Evolutionary conservation across 2,113 vertebrate genomes (phyloP).

Genomic region (Suncus etruscus): DNA sequence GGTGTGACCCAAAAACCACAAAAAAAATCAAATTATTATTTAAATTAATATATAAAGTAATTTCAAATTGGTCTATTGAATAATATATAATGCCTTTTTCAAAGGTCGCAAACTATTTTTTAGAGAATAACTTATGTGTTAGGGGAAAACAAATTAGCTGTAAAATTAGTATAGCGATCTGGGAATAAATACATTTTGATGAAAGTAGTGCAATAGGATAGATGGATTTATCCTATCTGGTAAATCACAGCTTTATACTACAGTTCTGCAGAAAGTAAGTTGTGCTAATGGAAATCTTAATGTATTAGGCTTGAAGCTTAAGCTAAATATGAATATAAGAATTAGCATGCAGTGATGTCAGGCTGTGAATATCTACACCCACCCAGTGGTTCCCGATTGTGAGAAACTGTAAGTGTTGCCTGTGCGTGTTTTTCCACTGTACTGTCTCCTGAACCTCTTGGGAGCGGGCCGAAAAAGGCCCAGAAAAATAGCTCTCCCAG

Average conservation of each 20-base stretch:
- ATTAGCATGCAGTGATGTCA: background rate
- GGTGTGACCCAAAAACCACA: too few species aligned
- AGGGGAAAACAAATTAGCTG: constrained; percentile 43
- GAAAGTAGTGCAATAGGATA: background rate
- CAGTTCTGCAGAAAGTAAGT: background rate
- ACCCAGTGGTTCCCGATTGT: too few species aligned
- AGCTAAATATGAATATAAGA: constrained; percentile 18
- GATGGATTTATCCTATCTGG: background rate
- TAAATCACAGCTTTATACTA: background rate
- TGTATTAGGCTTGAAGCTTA: background rate
- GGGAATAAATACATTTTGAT: constrained; percentile 49
- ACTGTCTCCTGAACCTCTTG: too few species aligned
- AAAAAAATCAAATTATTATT: constrained; percentile 39
- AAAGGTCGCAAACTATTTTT: background rate
- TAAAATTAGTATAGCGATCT: constrained; percentile 32
- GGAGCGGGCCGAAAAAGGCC: too few species aligned
- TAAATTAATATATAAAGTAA: constrained; percentile 15
- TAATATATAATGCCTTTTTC: constrained; percentile 32
- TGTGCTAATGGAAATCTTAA: background rate
- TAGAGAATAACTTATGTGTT: constrained; percentile 28
- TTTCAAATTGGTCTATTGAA: background rate
- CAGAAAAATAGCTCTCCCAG: too few species aligned
- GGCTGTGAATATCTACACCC: too few species aligned
- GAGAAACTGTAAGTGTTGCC: too few species aligned
- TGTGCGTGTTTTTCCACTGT: too few species aligned